Evolutionary conservation across 1,140 invertebrate species (phyloP), one percentile per base, ranked within the genome.

Genomic region (Drosophila arawakana): DNA sequence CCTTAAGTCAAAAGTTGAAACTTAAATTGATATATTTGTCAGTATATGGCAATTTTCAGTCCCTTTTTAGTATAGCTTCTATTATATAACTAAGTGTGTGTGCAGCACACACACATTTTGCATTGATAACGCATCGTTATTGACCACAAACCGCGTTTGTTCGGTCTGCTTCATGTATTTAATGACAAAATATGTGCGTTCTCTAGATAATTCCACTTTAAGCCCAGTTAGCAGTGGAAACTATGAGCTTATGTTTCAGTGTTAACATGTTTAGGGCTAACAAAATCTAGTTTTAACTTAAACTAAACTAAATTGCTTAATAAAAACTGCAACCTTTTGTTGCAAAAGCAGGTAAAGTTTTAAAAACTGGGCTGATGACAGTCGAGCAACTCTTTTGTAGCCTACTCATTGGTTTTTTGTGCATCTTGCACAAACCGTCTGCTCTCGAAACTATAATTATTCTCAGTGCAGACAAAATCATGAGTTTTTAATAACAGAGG

Each of bases 401-500:
- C 2, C 25, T 30, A 6, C 9, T 41, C 9, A 10, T n/a, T 1
- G 18, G 1, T 41, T 41, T 41, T 41, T 41, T 10, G 10, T 41
- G 39, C 39, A 41, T 10, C n/a, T 11, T 11, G 2, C 39, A 11
- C 9, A 41, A 4, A 10, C 39, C n/a, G n/a, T 43, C n/a, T 13
- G 11, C 41, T 5, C 41, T 43, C 11, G 41, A 11, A 43, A 13
- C 41, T 43, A 43, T 43, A 43, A 43, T 43, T 43, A 43, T 43
- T 43, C 41, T 43, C 13, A 13, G 13, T 1, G 11, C 11, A 41
- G 39, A 11, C 39, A 41, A 41, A 41, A 11, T 67, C 54, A 57
- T 55, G 11, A 11, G 41, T 9, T 25, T 63, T 49, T 52, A 63
- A 77, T 47, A 21, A 52, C 15, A 25, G 18, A 34, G 13, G n/a